Evolutionary conservation across 1,140 invertebrate species (phyloP), one percentile per base, ranked within the genome.

Genomic region (Bombyx mandarina): DNA sequence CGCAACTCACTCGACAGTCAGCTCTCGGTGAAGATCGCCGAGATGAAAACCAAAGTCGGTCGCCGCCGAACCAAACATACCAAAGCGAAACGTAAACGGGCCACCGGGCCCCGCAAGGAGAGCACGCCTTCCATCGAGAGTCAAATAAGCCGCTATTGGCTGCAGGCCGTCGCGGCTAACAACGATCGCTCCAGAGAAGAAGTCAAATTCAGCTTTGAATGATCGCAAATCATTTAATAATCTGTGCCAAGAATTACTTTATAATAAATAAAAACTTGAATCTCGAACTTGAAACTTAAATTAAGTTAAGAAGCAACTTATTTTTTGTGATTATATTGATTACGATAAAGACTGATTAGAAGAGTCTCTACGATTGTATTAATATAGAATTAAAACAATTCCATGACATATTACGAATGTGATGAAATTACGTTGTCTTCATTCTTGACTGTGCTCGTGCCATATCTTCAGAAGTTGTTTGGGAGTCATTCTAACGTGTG

Each of bases 1-100:
- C 88, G 94, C 46, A 95, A 96, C 75, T 96, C 95, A 0, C 89
- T 95, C 6, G 95, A 97, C 73, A 96, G 95, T 48, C 94, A 96
- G 69, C 89, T 94, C 42, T 96, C 94, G 0, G 92, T 96, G 1
- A 93, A 95, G 85, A 93, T 94, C 51, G 91, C 93, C 1, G 93
- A 95, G 83, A 89, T 95, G 79, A 94, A 93, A 68, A 93, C 93
- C 10, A 94, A 94, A 69, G 89, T 92, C 0, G 90, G 89, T 1
- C 87, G 89, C 46, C 83, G 88, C 57, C 85, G 87, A 48, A 67
- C 87, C 52, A 79, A 88, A 60, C 80, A 84, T 66, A 62, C 78
- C 66, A 76, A 88, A 67, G 52, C 77, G 60, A 69, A 86, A 79
- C 59, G 72, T 67, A 84, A 72, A 74, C 86, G 71, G 79, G 71